Evolutionary conservation across 2,888 invertebrate genomes (phyloP).

Genomic region (Halictus ligatus): DNA sequence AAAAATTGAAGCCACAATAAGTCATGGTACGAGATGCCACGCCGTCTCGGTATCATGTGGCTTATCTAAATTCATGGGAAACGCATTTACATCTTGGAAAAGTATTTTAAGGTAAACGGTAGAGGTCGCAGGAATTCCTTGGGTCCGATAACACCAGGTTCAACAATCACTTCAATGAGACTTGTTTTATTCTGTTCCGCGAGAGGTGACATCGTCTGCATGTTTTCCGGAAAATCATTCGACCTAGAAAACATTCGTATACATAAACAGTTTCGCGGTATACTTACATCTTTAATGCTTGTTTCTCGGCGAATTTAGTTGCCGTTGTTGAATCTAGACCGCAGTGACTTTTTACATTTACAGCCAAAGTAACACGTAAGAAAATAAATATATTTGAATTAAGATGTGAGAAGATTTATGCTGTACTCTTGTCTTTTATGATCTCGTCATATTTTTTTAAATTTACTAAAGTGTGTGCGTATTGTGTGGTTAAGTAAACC

Average conservation of each 20-base stretch:
- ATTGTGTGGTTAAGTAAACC: no score
- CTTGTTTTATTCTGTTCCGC: conserved; percentile 13
- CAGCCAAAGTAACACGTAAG: neutral
- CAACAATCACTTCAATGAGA: conserved; percentile 12
- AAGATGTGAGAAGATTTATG: no score
- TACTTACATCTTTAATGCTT: no score
- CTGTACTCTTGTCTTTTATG: no score
- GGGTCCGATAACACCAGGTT: conserved; percentile 44
- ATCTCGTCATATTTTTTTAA: no score
- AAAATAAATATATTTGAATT: no score
- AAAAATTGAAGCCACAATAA: conserved; percentile 56
- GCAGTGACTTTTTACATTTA: neutral
- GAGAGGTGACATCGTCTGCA: neutral
- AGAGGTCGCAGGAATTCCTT: conserved; percentile 40
- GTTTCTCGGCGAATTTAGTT: no score
- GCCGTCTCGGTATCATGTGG: conserved; percentile 18
- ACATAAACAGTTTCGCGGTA: no score
- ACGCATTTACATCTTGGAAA: conserved; percentile 59
- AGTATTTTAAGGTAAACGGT: conserved; percentile 20
- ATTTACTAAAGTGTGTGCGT: no score
- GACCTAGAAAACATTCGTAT: neutral
- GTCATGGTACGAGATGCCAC: conserved; percentile 26
- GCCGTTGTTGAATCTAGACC: neutral
- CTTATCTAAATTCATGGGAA: conserved; percentile 55
- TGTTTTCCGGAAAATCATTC: conserved; percentile 22